Conservation (phyloP, 2,113 vertebrate genomes). For the Zosterops japonicus region DNA sequence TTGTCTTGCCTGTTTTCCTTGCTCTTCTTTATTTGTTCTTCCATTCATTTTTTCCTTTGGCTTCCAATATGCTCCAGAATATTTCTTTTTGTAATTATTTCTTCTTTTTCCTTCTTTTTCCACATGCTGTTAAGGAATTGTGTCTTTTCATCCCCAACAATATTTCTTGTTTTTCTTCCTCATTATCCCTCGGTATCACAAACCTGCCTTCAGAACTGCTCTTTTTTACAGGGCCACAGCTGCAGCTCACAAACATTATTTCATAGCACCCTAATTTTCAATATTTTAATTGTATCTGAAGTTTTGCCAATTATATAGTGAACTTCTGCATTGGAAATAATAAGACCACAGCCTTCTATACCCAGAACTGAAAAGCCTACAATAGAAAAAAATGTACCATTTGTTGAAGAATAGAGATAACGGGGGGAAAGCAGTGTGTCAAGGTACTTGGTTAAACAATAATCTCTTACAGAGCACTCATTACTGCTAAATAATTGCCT, state of each 20-base stretch:
- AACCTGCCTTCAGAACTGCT: background rate
- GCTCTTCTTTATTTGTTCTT: background rate
- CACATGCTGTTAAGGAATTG: background rate
- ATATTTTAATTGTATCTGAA: conserved; percentile 60
- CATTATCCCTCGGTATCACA: background rate
- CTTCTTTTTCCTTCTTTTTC: background rate
- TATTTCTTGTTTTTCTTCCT: background rate
- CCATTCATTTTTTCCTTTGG: background rate
- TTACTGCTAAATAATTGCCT: conserved; percentile 71
- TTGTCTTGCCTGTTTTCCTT: background rate
- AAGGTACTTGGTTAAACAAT: conserved; percentile 68
- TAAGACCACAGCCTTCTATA: conserved; percentile 33
- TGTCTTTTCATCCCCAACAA: background rate
- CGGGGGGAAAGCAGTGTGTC: conserved; percentile 48
- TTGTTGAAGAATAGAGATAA: conserved; percentile 60
- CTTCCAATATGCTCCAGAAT: background rate
- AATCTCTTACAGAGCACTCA: conserved; percentile 65
- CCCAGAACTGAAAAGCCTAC: conserved; percentile 51
- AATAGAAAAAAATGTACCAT: conserved; percentile 58
- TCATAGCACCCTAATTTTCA: conserved; percentile 39
- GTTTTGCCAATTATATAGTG: conserved; percentile 39
- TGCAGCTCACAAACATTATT: conserved; percentile 19
- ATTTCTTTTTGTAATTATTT: background rate
- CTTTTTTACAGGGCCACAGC: background rate
- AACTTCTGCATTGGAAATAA: conserved; percentile 25